Evolutionary conservation across 2,888 invertebrate species (phyloP).

Genomic region (Phyllotreta cruciferae): DNA sequence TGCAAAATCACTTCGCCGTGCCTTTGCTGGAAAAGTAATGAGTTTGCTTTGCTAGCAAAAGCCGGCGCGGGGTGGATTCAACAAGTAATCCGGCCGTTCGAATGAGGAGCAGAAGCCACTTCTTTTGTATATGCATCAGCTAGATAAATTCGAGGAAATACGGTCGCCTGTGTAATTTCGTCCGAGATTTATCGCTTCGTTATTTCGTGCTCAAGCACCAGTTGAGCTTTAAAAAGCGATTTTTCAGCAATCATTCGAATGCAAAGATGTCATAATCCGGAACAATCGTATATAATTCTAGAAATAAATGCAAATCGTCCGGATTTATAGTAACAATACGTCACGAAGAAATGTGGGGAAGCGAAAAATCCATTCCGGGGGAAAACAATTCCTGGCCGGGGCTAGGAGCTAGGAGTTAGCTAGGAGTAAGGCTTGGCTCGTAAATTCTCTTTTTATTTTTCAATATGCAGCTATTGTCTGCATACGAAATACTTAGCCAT

Average conservation of each 20-base stretch:
- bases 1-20: constrained; percentile 51
- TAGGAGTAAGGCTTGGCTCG: constrained; percentile 27
- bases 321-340: constrained; percentile 44
- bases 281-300: constrained; percentile 36
- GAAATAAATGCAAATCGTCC: constrained; percentile 42
- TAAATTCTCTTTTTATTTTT: constrained; percentile 47
- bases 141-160: too few relatives aligned
- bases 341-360: constrained; percentile 37
- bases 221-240: constrained; percentile 27
- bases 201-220: constrained; percentile 24
- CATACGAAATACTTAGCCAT: constrained; percentile 38
- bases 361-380: constrained; percentile 32
- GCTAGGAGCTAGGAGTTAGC: too few relatives aligned
- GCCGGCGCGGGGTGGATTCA: constrained; percentile 29
- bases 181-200: not conserved
- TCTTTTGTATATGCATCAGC: too few relatives aligned
- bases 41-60: constrained; percentile 52
- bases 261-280: constrained; percentile 23
- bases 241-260: constrained; percentile 21
- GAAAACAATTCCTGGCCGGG: constrained; percentile 17
- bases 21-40: constrained; percentile 53
- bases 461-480: constrained; percentile 45
- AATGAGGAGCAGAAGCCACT: too few relatives aligned
- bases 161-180: too few relatives aligned
- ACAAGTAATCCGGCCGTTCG: too few relatives aligned